Base-by-base conservation (phyloP, 2,797 vertebrate genomes). In the Threskiornis aethiopicus region DNA sequence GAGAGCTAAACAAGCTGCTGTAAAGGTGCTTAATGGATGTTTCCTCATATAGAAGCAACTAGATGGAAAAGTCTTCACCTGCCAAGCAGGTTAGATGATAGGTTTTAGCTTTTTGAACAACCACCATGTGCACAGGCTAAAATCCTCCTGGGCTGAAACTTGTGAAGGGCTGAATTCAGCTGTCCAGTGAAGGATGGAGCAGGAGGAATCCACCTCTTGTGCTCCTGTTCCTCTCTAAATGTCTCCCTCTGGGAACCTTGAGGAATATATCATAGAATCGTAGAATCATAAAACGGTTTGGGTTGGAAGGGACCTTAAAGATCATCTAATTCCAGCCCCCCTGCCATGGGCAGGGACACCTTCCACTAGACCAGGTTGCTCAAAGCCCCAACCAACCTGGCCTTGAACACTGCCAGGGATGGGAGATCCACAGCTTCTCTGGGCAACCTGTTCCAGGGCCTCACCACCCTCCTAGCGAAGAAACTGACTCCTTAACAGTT, bases 201-300 rank as follows among this genome's bases (percentile, higher is more conserved):
- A 55, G 31, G 26, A 78, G 9, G 5, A 91, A 61, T 47, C 33
- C 13, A 29, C 12, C 11, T 47, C 41, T 49, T 37, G 15, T 37
- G 12, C 15, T 86, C 24, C 49, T 16, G 5, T 58, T 85, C 59
- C 19, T 69, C 64, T 70, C 29, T 41, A 42, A 28, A 44, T 3
- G 10, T 24, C 41, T 67, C 47, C 18, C 5, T 65, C 39, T 0
- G 0, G 28, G 26, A 73, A 8, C 44, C 51, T 29, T 22, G 12
- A 59, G 24, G 47, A 46, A 47, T 55, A 9, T 2, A 12, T 41
- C 41, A 41, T 41, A 41, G 41, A 13, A 41, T 41, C 39, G 13
- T 41, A 41, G 39, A 41, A 41, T 41, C 41, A 41, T 41, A 14
- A 11, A 41, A 41, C 41, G 13, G 41, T 41, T 41, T 41, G 41